Evolutionary conservation across 2,797 vertebrate genomes (phyloP).

Genomic region (Brachymystax lenok): DNA sequence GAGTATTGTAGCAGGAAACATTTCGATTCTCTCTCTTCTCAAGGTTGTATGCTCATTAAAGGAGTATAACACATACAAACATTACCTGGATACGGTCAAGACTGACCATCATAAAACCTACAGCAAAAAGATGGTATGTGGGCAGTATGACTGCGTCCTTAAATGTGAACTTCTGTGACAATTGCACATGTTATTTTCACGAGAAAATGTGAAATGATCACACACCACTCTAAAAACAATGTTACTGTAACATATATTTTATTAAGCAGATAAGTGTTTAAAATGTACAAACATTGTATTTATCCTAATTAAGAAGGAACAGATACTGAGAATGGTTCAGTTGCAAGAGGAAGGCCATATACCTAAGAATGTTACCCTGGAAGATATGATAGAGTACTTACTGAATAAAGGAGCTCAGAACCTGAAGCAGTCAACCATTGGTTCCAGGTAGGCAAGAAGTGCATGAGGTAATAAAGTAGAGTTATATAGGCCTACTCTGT

Average conservation of each 20-base stretch:
- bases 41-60: conserved; percentile 26
- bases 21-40: neutral
- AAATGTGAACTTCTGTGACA: neutral
- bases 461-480: no score
- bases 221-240: neutral
- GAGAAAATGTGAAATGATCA: neutral
- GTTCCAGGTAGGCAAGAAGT: neutral
- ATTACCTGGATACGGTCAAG: conserved; percentile 16
- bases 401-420: conserved; percentile 5
- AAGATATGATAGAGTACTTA: conserved; percentile 10
- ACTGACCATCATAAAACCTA: neutral
- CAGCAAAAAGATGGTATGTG: conserved; percentile 3
- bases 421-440: neutral
- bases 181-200: neutral
- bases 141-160: neutral
- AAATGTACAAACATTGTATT: neutral
- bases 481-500: no score
- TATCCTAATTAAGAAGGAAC: conserved; percentile 13
- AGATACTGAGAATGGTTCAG: conserved; percentile 12
- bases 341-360: conserved; percentile 22
- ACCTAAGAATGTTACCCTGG: neutral
- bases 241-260: neutral
- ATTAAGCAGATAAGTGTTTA: neutral
- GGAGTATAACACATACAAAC: conserved; percentile 19
- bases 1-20: neutral